Evolutionary conservation across 2,888 invertebrate genomes (phyloP).

Genomic region (Euproctis similis): DNA sequence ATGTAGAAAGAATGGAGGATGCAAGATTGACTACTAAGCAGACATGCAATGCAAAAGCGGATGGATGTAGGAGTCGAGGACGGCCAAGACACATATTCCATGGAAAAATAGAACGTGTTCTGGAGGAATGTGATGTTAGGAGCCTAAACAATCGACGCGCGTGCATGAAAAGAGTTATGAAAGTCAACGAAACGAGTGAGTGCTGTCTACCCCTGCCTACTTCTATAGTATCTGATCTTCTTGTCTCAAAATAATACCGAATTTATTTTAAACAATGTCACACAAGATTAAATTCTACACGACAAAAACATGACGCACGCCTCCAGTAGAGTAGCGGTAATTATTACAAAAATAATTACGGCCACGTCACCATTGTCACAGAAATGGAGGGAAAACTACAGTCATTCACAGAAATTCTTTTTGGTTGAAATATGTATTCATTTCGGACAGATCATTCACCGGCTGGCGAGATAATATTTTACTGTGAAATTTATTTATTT

Average conservation of each 20-base stretch:
- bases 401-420: constrained; percentile 20
- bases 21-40: no score
- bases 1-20: no score
- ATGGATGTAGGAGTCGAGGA: no score
- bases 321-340: constrained; percentile 2
- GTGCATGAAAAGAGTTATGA: no score
- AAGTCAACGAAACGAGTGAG: no score
- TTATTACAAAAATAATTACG: constrained; percentile 5
- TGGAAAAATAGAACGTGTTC: no score
- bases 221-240: no score
- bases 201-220: no score
- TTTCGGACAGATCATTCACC: constrained; percentile 40
- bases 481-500: constrained; percentile 47
- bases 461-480: constrained; percentile 48
- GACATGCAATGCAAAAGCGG: no score
- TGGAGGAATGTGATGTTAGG: no score
- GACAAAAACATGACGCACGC: constrained; percentile 2
- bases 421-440: constrained; percentile 20
- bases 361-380: constrained; percentile 15
- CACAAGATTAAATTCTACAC: background rate
- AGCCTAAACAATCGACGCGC: no score
- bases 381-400: constrained; percentile 21
- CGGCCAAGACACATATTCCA: no score
- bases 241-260: background rate
- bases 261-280: background rate